These are phyloP conservation scores for Columba janthina DNA, from an alignment of 2,113 vertebrate species.

Conservation along the genomic window DNA sequence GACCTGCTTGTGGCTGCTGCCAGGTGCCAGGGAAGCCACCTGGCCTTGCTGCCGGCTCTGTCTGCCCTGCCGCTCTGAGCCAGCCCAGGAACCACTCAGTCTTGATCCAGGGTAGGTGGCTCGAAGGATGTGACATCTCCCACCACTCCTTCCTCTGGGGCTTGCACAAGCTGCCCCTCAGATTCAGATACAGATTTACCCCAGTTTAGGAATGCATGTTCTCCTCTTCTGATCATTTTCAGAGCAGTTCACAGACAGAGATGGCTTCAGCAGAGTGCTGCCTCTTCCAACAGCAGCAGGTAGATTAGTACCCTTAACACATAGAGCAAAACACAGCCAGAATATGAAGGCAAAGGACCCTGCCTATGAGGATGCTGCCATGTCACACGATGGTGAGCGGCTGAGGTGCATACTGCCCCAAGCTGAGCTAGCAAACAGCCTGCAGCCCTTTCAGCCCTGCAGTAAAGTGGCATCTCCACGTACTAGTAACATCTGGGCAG, in stretches of 20 bases:
- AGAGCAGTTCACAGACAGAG: not conserved
- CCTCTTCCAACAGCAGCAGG: not conserved
- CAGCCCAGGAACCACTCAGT: too few relatives aligned
- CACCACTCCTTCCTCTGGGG: too few relatives aligned
- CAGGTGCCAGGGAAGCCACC: too few relatives aligned
- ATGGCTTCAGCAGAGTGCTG: not conserved
- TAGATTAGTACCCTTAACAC: not conserved
- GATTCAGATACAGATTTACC: not conserved
- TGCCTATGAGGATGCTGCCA: accelerated
- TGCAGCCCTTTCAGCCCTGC: not conserved
- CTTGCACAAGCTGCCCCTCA: too few relatives aligned
- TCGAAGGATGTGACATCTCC: too few relatives aligned
- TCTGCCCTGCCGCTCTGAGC: too few relatives aligned
- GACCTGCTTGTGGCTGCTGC: not conserved
- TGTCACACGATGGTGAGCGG: accelerated
- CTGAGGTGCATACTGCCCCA: not conserved
- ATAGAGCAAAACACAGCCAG: not conserved
- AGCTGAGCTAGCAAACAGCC: not conserved
- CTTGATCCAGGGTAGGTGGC: too few relatives aligned
- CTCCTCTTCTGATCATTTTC: not conserved
- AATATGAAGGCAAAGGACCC: not conserved
- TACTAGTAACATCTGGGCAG: not conserved
- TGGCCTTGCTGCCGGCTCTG: too few relatives aligned
- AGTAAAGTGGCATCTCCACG: accelerated
- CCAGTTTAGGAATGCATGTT: not conserved